Base-by-base conservation (phyloP, 2,888 invertebrate species). In the Euzetes globulus region DNA sequence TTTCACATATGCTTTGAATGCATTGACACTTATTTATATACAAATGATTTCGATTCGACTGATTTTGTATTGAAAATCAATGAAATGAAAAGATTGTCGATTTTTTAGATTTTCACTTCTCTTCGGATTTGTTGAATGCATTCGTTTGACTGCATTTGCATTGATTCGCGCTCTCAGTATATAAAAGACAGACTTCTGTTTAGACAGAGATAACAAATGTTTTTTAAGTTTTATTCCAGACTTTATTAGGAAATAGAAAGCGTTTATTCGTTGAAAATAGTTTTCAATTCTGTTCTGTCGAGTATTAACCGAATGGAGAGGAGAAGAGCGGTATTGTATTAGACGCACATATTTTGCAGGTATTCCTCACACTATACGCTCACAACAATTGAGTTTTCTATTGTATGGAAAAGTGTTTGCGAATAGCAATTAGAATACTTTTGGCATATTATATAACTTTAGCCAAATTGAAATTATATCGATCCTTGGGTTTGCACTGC, bases 381-480 rank as follows among this genome's bases (percentile, higher is more conserved):
- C 63, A 37, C 11, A 65, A 37, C 63, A 65, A 65, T 65, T 65
- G 37, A 19, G 63, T 65, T 17, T 29, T 27, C 17, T 65, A 65
- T 65, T 70, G 70, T 41, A 25, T 70, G 15, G 68, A n/a, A 41
- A 22, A 19, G 68, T 68, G 45, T 68, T 60, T 60, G 63, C 63
- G 37, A 65, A 65, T 65, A 37, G 70, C 41, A 47, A 70, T 70
- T 70, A 70, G 70, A 70, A 27, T 25, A 70, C 45, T 45, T 47
- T 22, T 27, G 25, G 22, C 19, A 37, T 65, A 27, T 25, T 25
- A 70, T 47, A 70, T 45, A 70, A 70, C 70, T 58, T 70, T 47
- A 45, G 47, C 41, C 33, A 70, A 70, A 70, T 70, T 70, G 70
- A 70, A 70, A 70, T 70, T 47, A 70, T 70, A 70, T 70, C 70